These are phyloP conservation scores for Thalassophryne amazonica DNA, from an alignment of 2,797 vertebrate genomes.

Conservation along the genomic window DNA sequence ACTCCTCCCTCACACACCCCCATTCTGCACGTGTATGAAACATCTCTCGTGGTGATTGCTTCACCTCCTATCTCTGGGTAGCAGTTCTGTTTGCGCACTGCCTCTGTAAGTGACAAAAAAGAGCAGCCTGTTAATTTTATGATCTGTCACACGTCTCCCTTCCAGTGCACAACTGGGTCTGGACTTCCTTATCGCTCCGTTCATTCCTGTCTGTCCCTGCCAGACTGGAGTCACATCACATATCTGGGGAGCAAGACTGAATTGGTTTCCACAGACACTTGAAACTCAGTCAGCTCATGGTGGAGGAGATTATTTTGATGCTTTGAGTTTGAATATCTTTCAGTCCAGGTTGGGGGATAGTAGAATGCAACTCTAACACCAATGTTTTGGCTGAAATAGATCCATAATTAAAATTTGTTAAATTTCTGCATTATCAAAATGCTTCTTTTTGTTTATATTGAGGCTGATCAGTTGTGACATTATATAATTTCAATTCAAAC, in stretches of 20 bases:
- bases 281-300: slow-evolving; percentile 47
- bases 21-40: background rate
- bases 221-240: slow-evolving; percentile 59
- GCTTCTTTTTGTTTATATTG: slow-evolving; percentile 45
- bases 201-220: slow-evolving; percentile 58
- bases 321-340: slow-evolving; percentile 37
- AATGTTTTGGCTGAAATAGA: background rate
- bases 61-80: slow-evolving; percentile 64
- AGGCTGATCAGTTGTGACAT: slow-evolving; percentile 29
- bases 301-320: slow-evolving; percentile 35
- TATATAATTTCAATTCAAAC: slow-evolving; percentile 53
- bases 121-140: slow-evolving; percentile 67
- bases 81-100: slow-evolving; percentile 71
- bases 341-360: background rate
- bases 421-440: slow-evolving; percentile 26
- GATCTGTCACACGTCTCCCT: slow-evolving; percentile 69
- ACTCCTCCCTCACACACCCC: background rate
- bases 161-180: slow-evolving; percentile 33
- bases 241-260: slow-evolving; percentile 36
- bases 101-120: slow-evolving; percentile 61
- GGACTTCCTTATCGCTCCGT: slow-evolving; percentile 63
- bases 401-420: slow-evolving; percentile 12
- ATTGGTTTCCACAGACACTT: slow-evolving; percentile 41
- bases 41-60: slow-evolving; percentile 59
- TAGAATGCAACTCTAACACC: background rate